Evolutionary conservation across 1,140 invertebrate species (phyloP).

Genomic region (Heliconius melpomene): DNA sequence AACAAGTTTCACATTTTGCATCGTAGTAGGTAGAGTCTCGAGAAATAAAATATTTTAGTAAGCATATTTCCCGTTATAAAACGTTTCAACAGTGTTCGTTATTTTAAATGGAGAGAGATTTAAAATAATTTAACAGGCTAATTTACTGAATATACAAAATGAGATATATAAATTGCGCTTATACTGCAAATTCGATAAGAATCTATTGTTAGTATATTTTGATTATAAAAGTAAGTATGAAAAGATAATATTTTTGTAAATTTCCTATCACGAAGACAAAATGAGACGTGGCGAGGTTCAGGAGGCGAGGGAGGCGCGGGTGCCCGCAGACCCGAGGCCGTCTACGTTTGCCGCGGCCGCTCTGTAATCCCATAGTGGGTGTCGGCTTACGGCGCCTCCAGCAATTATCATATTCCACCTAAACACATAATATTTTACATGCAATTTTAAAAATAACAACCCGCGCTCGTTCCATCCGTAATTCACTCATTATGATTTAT

Average conservation of each 20-base stretch:
- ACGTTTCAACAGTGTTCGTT: slow-evolving; percentile 19
- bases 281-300: slow-evolving; percentile 41
- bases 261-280: slow-evolving; percentile 51
- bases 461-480: slow-evolving; percentile 69
- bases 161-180: neutral
- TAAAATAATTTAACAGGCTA: neutral
- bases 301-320: slow-evolving; percentile 40
- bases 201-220: neutral
- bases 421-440: slow-evolving; percentile 79
- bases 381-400: slow-evolving; percentile 77
- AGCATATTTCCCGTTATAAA: slow-evolving; percentile 20
- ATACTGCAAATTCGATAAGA: neutral
- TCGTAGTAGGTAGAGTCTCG: neutral
- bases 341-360: slow-evolving; percentile 45
- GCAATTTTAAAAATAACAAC: slow-evolving; percentile 80
- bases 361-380: slow-evolving; percentile 76
- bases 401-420: slow-evolving; percentile 81
- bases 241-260: slow-evolving; percentile 41
- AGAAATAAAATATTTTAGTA: slow-evolving; percentile 19
- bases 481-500: slow-evolving; percentile 70
- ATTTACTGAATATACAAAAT: neutral
- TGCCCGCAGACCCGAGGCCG: slow-evolving; percentile 35
- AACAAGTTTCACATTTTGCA: slow-evolving; percentile 18
- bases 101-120: neutral
- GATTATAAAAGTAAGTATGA: neutral